These are phyloP conservation scores for Theretra japonica DNA, from an alignment of 2,888 invertebrate species.

Conservation along the genomic window DNA sequence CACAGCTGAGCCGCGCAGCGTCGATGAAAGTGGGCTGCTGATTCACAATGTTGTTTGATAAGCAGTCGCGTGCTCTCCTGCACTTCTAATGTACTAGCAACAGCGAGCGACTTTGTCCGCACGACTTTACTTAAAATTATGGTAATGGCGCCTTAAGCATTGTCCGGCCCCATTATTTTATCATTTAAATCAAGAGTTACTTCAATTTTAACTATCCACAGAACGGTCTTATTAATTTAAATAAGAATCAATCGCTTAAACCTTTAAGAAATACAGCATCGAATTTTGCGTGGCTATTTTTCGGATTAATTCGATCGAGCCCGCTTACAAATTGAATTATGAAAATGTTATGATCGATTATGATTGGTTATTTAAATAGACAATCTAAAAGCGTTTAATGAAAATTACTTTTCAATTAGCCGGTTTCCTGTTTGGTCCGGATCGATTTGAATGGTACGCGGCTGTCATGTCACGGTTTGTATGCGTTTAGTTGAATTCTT, in stretches of 20 bases:
- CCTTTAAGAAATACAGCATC: background rate
- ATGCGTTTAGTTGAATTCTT: slow-evolving; percentile 38
- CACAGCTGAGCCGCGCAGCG: slow-evolving; percentile 40
- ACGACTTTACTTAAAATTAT: background rate
- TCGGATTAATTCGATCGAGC: slow-evolving; percentile 38
- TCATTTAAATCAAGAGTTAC: background rate
- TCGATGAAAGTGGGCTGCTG: slow-evolving; percentile 71
- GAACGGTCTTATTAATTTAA: too few relatives aligned
- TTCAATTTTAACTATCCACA: background rate
- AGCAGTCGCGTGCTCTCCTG: slow-evolving; percentile 43
- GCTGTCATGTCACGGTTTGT: slow-evolving; percentile 42
- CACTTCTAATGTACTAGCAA: slow-evolving; percentile 24
- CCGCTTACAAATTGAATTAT: slow-evolving; percentile 47
- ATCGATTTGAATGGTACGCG: slow-evolving; percentile 39
- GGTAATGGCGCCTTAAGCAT: slow-evolving; percentile 2
- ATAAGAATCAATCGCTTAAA: background rate
- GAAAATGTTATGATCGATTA: slow-evolving; percentile 54
- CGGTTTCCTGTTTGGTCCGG: slow-evolving; percentile 41
- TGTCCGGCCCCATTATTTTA: background rate
- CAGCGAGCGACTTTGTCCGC: background rate
- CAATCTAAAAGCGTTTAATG: slow-evolving; percentile 47
- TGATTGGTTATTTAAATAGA: slow-evolving; percentile 51
- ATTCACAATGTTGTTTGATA: slow-evolving; percentile 69
- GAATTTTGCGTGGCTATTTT: slow-evolving; percentile 16
- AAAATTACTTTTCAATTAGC: slow-evolving; percentile 51